Percentiles rank a stretch among this genome's conserved stretches.
Evolutionary conservation across 2,888 invertebrate species (phyloP).

Genomic region (Willowsia nigromaculata): DNA sequence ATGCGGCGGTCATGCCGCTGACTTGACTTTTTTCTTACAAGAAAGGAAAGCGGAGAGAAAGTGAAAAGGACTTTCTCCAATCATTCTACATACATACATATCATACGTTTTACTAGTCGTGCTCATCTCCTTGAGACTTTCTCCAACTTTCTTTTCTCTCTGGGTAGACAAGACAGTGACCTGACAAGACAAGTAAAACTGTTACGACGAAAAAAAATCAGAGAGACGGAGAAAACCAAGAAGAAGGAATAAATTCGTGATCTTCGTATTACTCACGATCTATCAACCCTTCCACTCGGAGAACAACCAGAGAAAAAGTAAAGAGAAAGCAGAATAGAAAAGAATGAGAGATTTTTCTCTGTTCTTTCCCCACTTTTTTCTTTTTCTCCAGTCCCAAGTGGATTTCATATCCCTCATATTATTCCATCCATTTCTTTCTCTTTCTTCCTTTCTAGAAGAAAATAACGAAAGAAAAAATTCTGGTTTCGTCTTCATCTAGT

Average conservation of each 20-base stretch:
- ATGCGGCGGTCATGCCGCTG: not conserved
- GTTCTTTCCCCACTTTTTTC: too few species aligned
- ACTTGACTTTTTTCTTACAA: constrained; percentile 4
- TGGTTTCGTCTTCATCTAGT: constrained; percentile 6
- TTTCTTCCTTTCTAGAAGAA: not conserved
- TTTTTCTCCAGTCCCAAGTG: constrained; percentile 18
- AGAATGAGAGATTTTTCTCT: not conserved
- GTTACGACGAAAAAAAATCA: constrained; percentile 27
- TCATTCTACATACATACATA: not conserved
- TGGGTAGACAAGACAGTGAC: constrained; percentile 50
- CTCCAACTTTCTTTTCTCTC: not conserved
- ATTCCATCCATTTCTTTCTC: not conserved
- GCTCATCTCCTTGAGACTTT: not conserved
- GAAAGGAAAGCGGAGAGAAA: not conserved
- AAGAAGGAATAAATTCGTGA: constrained; percentile 51
- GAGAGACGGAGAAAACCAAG: constrained; percentile 18
- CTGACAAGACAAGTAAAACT: constrained; percentile 56
- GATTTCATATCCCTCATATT: constrained; percentile 33
- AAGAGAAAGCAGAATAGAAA: not conserved
- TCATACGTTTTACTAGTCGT: not conserved
- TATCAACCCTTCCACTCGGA: constrained; percentile 14
- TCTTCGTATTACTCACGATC: constrained; percentile 54
- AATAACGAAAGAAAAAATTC: not conserved
- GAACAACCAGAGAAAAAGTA: not conserved
- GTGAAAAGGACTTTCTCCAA: not conserved